Base-by-base conservation (phyloP, 2,888 invertebrate genomes). In the Deilephila porcellus region DNA sequence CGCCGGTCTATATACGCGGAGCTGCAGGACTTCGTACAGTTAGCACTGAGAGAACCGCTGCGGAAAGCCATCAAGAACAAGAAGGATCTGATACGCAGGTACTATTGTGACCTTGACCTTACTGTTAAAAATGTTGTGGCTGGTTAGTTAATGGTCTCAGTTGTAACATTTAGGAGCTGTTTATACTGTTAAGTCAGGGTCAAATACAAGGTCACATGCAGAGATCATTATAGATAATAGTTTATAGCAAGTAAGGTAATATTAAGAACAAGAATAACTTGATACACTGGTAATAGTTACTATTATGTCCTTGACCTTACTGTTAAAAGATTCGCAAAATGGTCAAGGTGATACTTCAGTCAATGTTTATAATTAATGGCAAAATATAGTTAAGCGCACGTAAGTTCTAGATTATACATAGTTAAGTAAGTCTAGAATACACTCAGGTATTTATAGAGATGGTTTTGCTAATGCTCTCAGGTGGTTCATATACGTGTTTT, bases 1-100 rank as follows among this genome's bases (percentile, higher is more conserved):
- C 73, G 93, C 0, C 95, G 99, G 63, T 98, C 98, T 87, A 98
- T 99, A 80, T 99, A 99, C 90, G 97, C 99, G 0, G 99, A 99
- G 87, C 93, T 99, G 73, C 99, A 99, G 93, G 98, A 99, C 90
- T 99, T 99, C 91, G 98, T 99, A 0, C 99, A 99, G 90, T 91
- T 98, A 0, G 93, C 96, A 0, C 91, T 99, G 59, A 95, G 99
- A 19, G 99, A 99, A 83, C 99, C 99, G 0, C 92, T 99, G 5
- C 95, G 99, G 73, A 99, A 99, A 90, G 98, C 99, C 0, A 97
- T 99, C 52, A 99, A 99, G 91, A 99, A 99, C 86, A 99, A 99
- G 89, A 99, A 99, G 88, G 99, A 99, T 17, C 94, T 98, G 63
- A 97, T 98, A 79, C 71, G 76, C 11, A 80, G 81, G 79, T 82